Conservation (phyloP, 2,797 vertebrate species). For the Leuciscus waleckii region DNA sequence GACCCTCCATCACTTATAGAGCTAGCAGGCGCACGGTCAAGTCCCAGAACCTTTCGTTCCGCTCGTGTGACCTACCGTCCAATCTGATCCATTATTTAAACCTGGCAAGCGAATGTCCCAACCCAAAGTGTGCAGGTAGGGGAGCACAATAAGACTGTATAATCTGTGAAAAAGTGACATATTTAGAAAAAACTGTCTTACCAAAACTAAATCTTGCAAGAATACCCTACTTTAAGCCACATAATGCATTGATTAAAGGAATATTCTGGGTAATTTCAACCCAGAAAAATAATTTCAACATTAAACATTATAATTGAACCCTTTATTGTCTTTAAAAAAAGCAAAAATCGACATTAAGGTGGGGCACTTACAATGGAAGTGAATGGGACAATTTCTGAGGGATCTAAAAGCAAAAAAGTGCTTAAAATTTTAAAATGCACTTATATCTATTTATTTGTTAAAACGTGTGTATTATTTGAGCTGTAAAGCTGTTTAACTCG, state of each 20-base stretch:
- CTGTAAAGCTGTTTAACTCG: neutral
- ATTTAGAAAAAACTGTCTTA: neutral
- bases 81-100: slow-evolving; percentile 89
- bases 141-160: slow-evolving; percentile 17
- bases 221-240: neutral
- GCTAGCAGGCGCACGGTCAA: slow-evolving; percentile 92
- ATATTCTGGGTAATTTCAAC: too few relatives aligned
- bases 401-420: neutral
- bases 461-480: neutral
- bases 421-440: neutral
- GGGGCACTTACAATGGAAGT: neutral
- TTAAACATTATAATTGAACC: neutral
- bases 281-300: neutral
- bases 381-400: neutral
- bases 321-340: neutral
- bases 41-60: slow-evolving; percentile 87
- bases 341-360: neutral
- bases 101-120: slow-evolving; percentile 96
- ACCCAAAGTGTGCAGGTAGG: slow-evolving; percentile 96
- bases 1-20: slow-evolving; percentile 94
- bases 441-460: neutral
- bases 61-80: slow-evolving; percentile 83
- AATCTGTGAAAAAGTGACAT: neutral
- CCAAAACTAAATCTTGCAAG: neutral
- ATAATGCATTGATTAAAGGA: neutral